Conservation (phyloP, 2,888 invertebrate species). For the Congeria kusceri region DNA sequence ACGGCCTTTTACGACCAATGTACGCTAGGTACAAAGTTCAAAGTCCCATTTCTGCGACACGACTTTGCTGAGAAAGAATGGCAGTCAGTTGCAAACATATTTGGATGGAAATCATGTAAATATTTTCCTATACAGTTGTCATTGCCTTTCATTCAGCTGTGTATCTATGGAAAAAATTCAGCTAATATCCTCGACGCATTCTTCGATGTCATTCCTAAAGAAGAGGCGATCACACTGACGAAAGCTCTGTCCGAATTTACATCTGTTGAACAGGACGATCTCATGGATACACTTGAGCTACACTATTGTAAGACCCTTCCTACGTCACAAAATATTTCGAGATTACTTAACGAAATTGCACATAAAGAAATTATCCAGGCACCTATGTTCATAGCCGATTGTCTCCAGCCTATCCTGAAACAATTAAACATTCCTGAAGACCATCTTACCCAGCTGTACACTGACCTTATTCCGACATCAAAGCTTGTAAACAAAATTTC, state of each 20-base stretch:
- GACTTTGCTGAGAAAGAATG: slow-evolving; percentile 55
- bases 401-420: slow-evolving; percentile 34
- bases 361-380: slow-evolving; percentile 56
- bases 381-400: slow-evolving; percentile 52
- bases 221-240: slow-evolving; percentile 27
- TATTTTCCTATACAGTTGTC: slow-evolving; percentile 46
- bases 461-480: slow-evolving; percentile 32
- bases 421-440: slow-evolving; percentile 14
- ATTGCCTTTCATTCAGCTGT: slow-evolving; percentile 37
- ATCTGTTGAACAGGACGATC: slow-evolving; percentile 44
- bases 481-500: slow-evolving; percentile 26
- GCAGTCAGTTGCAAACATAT: slow-evolving; percentile 45
- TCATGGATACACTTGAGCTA: slow-evolving; percentile 38
- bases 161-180: slow-evolving; percentile 29
- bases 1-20: slow-evolving; percentile 38
- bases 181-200: slow-evolving; percentile 35
- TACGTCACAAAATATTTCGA: slow-evolving; percentile 38
- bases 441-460: slow-evolving; percentile 27
- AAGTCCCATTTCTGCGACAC: slow-evolving; percentile 52
- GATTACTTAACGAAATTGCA: slow-evolving; percentile 44
- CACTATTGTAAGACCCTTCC: slow-evolving; percentile 41
- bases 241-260: slow-evolving; percentile 31
- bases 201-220: slow-evolving; percentile 31
- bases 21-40: slow-evolving; percentile 35
- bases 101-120: slow-evolving; percentile 45